Evolutionary conservation across 1,140 invertebrate genomes (phyloP), one percentile per base, ranked within the genome.

Genomic region (Caenorhabditis tropicalis): DNA sequence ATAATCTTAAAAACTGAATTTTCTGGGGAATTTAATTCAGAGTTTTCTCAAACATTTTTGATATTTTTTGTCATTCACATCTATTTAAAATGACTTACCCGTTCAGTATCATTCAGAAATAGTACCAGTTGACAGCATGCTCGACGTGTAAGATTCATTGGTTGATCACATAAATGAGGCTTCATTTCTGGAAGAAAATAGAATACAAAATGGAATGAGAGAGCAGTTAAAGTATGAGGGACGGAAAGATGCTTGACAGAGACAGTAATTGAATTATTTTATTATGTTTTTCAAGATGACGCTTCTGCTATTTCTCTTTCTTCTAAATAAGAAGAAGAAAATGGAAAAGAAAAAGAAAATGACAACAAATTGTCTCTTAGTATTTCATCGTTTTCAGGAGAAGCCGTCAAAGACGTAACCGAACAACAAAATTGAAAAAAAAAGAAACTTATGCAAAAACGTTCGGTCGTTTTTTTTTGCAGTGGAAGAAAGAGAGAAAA

Each of bases 121-220:
- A 82, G 53, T 7, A 82, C 82, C 36, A 82, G 46, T 70, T 82
- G 82, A 39, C 82, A 82, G 82, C 82, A 82, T 29, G 82, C 82
- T 46, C 82, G 36, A 19, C 82, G 56, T 16, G 82, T 82, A 43
- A 82, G 82, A 70, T 82, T 82, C 82, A 82, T 82, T 46, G 82
- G 82, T 27, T 82, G 82, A 46, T 82, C 82, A 51, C 82, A 82
- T 48, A 82, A 39, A 70, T 82, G 82, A 58, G 60, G 56, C 82
- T 82, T 58, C 36, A 82, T 48, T 6, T 65, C 36, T 43, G 36
- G 21, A 27, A 43, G 0, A 74, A 33, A n/a, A 36, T n/a, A 2
- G 27, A 36, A 2, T 39, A 16, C 21, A 65, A 65, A n/a, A 27
- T 21, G 21, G 27, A 39, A 58, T 0, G 56, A 31, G 24, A 33